Evolutionary conservation across 2,888 invertebrate species (phyloP).

Genomic region (Mongoloraphidia duomilia): DNA sequence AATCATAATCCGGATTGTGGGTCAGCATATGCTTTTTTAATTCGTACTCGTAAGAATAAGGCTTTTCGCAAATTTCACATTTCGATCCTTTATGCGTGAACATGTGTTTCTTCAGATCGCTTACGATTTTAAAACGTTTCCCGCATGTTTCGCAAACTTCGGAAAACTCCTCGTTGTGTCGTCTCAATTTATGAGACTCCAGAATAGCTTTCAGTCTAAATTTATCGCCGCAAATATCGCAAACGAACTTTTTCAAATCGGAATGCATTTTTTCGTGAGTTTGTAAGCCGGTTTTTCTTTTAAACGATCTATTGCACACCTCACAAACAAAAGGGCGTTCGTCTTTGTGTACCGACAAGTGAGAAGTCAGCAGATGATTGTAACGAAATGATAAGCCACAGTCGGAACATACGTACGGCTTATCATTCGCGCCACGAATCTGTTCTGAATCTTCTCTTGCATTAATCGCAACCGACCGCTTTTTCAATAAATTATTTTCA

Average conservation of each 20-base stretch:
- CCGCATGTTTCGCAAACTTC: conserved; percentile 10
- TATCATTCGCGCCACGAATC: conserved; percentile 5
- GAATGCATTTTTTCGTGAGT: conserved; percentile 14
- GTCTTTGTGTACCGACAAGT: no score
- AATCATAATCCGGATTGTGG: conserved; percentile 20
- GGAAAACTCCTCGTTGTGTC: conserved; percentile 5
- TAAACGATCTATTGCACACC: conserved; percentile 14
- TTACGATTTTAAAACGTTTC: conserved; percentile 8
- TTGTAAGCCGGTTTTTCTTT: conserved; percentile 7
- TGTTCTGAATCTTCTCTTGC: no score
- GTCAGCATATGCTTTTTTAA: conserved; percentile 14
- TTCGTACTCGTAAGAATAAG: conserved; percentile 16
- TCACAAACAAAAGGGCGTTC: conserved; percentile 6
- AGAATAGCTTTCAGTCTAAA: conserved; percentile 31
- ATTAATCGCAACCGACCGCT: no score
- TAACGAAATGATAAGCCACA: conserved; percentile 10
- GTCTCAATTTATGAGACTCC: neutral
- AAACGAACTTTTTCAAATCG: conserved; percentile 11
- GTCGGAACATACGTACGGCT: conserved; percentile 10
- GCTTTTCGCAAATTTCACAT: conserved; percentile 23
- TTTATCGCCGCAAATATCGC: conserved; percentile 4
- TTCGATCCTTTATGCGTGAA: conserved; percentile 16
- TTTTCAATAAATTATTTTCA: no score
- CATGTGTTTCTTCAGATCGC: conserved; percentile 4
- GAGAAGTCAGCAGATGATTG: no score